Percentiles rank a stretch among this genome's conserved stretches.
Conservation (phyloP, 2,113 vertebrate species). For the Eptatretus burgeri region DNA sequence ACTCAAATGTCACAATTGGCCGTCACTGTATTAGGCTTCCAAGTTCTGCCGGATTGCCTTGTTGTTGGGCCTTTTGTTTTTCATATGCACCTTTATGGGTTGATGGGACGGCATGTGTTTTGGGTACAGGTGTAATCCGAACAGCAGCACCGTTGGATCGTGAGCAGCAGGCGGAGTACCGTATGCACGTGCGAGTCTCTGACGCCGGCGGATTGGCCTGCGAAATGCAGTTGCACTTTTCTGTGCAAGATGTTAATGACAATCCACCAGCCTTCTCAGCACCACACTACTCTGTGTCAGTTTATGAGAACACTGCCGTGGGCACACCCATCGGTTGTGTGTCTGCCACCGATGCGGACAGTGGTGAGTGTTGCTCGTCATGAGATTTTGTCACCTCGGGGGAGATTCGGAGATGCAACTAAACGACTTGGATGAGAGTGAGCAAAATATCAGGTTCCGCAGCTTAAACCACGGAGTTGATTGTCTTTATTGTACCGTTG, state of each 20-base stretch:
- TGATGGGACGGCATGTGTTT: neutral
- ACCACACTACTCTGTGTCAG: conserved; percentile 34
- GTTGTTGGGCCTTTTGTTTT: too few species aligned
- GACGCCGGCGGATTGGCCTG: conserved; percentile 67
- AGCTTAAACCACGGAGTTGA: too few species aligned
- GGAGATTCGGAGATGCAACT: too few species aligned
- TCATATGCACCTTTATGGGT: neutral
- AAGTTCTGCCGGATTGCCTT: too few species aligned
- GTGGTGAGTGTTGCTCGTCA: conserved; percentile 20
- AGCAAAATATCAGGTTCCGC: too few species aligned
- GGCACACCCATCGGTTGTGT: conserved; percentile 67
- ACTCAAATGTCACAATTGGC: too few species aligned
- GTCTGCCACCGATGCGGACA: conserved; percentile 60
- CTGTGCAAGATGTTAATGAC: conserved; percentile 67
- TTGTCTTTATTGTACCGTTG: too few species aligned
- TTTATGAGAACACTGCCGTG: conserved; percentile 60
- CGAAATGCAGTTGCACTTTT: conserved; percentile 29
- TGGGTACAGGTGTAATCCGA: conserved; percentile 42
- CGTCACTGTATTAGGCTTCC: too few species aligned
- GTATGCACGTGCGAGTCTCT: conserved; percentile 37
- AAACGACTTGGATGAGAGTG: too few species aligned
- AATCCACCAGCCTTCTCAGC: conserved; percentile 52
- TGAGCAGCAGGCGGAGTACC: conserved; percentile 38
- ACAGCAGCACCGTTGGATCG: conserved; percentile 38
- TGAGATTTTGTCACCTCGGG: too few species aligned